Conservation (phyloP, 2,888 invertebrate species). For the Tineola bisselliella region DNA sequence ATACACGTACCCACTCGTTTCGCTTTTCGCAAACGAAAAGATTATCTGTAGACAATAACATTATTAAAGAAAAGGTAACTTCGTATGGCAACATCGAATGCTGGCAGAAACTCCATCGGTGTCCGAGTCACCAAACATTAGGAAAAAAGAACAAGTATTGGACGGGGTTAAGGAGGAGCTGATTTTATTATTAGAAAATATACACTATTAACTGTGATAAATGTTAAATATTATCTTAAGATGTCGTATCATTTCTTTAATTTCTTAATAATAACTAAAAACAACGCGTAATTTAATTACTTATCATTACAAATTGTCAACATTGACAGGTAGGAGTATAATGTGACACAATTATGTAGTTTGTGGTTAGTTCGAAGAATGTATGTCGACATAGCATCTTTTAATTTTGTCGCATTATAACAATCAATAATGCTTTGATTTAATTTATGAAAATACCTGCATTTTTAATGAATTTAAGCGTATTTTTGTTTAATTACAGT, state of each 20-base stretch:
- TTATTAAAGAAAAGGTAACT: too few relatives aligned
- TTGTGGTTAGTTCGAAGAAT: neutral
- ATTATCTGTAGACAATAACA: too few relatives aligned
- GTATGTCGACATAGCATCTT: neutral
- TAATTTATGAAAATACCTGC: slow-evolving; percentile 22
- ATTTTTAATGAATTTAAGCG: slow-evolving; percentile 11
- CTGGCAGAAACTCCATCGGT: neutral
- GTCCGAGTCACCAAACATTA: neutral
- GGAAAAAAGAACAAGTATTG: slow-evolving; percentile 6
- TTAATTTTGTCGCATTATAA: slow-evolving; percentile 32
- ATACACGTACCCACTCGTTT: too few relatives aligned
- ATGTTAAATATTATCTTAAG: neutral
- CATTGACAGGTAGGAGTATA: slow-evolving; percentile 61
- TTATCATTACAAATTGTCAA: slow-evolving; percentile 27
- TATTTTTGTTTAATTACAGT: slow-evolving; percentile 31
- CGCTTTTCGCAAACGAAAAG: too few relatives aligned
- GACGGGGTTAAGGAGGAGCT: slow-evolving; percentile 4
- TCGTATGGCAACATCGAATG: neutral
- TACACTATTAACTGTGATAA: slow-evolving; percentile 7
- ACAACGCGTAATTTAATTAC: slow-evolving; percentile 2
- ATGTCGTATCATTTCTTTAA: slow-evolving; percentile 1
- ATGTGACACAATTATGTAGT: slow-evolving; percentile 29
- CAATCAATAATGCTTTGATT: slow-evolving; percentile 41
- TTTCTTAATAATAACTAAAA: slow-evolving; percentile 1
- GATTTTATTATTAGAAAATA: slow-evolving; percentile 8